Percentiles rank a stretch among this genome's conserved stretches.
Evolutionary conservation across 2,888 invertebrate genomes (phyloP).

Genomic region (Celastrina argiolus): DNA sequence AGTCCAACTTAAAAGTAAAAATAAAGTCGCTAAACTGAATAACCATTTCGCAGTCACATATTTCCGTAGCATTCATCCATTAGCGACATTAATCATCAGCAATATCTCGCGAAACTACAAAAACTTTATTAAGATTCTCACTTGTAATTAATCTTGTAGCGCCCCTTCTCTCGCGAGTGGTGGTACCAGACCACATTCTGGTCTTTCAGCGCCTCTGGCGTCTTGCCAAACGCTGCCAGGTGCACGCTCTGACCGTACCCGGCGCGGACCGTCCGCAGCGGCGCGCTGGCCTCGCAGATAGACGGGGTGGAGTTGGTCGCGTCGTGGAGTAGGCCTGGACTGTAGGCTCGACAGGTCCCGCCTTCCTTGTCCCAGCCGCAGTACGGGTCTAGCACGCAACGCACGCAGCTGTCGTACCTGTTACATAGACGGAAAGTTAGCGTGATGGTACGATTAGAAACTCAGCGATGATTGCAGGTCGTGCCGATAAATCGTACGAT

Average conservation of each 20-base stretch:
- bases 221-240: slow-evolving; percentile 74
- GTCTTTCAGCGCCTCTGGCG: slow-evolving; percentile 68
- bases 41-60: not conserved
- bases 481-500: too few relatives aligned
- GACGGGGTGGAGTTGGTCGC: slow-evolving; percentile 79
- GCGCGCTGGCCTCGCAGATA: slow-evolving; percentile 77
- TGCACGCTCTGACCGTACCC: slow-evolving; percentile 81
- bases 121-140: slow-evolving; percentile 44
- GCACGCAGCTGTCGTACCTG: slow-evolving; percentile 79
- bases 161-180: slow-evolving; percentile 73
- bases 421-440: not conserved
- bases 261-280: slow-evolving; percentile 76
- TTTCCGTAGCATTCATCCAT: not conserved
- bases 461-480: too few relatives aligned
- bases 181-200: slow-evolving; percentile 73
- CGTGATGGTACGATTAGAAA: not conserved
- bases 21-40: too few relatives aligned
- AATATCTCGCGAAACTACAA: not conserved
- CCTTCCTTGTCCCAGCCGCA: slow-evolving; percentile 84
- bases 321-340: slow-evolving; percentile 78
- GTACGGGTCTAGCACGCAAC: slow-evolving; percentile 82
- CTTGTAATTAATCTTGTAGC: slow-evolving; percentile 77
- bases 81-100: slow-evolving; percentile 1
- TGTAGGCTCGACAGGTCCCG: slow-evolving; percentile 76
- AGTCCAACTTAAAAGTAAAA: too few relatives aligned